Percentiles rank a stretch among this genome's conserved stretches.
Conservation (phyloP, 92 coral and sea anemone genomes). For the Umimayanthus kanabou region DNA sequence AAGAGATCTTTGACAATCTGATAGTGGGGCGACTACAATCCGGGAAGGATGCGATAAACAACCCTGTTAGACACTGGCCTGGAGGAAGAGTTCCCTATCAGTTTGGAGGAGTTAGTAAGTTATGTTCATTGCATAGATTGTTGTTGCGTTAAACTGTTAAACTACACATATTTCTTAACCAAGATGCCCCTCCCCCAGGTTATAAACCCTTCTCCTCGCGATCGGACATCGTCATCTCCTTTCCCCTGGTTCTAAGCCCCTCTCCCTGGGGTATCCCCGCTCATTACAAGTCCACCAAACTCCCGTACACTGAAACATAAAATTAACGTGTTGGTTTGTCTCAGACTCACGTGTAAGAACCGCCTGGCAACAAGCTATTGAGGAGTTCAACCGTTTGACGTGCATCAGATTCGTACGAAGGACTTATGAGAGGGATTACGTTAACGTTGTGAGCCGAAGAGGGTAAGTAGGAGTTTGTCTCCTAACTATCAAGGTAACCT, state of each 20-base stretch:
- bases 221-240: too few relatives aligned
- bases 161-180: too few relatives aligned
- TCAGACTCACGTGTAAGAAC: slow-evolving; percentile 46
- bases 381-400: slow-evolving; percentile 44
- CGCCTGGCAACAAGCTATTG: slow-evolving; percentile 49
- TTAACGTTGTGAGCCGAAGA: slow-evolving; percentile 54
- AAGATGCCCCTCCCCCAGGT: too few relatives aligned
- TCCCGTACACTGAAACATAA: background rate
- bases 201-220: too few relatives aligned
- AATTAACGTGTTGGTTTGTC: background rate
- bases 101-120: slow-evolving; percentile 62
- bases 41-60: slow-evolving; percentile 45
- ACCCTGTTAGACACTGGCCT: slow-evolving; percentile 55
- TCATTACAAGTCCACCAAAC: too few relatives aligned
- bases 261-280: too few relatives aligned
- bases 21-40: background rate
- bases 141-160: background rate
- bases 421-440: slow-evolving; percentile 40
- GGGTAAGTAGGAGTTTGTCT: slow-evolving; percentile 38
- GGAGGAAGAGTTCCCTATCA: slow-evolving; percentile 56
- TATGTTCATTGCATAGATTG: background rate
- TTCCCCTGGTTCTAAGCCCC: too few relatives aligned
- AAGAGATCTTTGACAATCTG: slow-evolving; percentile 6
- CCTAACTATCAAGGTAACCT: too few relatives aligned
- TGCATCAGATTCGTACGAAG: slow-evolving; percentile 56